Evolutionary conservation across 2,797 vertebrate species (phyloP).

Genomic region (Mormyrus proboscirostris): DNA sequence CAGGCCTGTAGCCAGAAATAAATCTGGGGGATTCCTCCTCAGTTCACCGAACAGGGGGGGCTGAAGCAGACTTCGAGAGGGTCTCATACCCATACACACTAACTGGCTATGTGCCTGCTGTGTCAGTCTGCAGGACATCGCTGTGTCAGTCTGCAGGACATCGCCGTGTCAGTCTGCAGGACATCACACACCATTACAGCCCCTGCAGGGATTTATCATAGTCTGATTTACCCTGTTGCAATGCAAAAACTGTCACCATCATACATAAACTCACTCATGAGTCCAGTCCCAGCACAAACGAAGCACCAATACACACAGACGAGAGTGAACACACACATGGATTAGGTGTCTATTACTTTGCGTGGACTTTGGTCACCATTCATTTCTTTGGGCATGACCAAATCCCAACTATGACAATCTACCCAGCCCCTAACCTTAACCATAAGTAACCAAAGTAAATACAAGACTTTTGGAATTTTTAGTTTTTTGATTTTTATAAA

Average conservation of each 20-base stretch:
- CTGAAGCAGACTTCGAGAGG: neutral
- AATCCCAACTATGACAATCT: neutral
- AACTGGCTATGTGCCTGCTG: neutral
- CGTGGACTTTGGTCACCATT: neutral
- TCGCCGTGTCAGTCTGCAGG: neutral
- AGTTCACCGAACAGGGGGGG: neutral
- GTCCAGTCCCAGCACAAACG: constrained; percentile 43
- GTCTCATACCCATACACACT: neutral
- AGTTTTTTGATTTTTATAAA: neutral
- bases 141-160: no score
- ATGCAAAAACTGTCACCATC: constrained; percentile 75
- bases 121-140: neutral
- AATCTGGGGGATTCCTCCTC: neutral
- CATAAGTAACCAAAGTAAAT: neutral
- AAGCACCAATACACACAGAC: constrained; percentile 88
- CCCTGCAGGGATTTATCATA: neutral
- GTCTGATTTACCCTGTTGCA: neutral
- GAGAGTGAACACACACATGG: constrained; percentile 47
- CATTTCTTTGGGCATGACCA: neutral
- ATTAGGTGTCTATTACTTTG: neutral
- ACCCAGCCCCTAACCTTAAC: neutral
- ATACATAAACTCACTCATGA: constrained; percentile 85
- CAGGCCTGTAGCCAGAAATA: neutral
- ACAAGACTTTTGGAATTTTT: neutral
- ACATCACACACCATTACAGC: neutral